A percentile compares a stretch with the other conserved stretches of the same genome.
phyloP scores from a whole-genome alignment of 2,797 vertebrate species.

The Parotocinclus haroldoi region DNA sequence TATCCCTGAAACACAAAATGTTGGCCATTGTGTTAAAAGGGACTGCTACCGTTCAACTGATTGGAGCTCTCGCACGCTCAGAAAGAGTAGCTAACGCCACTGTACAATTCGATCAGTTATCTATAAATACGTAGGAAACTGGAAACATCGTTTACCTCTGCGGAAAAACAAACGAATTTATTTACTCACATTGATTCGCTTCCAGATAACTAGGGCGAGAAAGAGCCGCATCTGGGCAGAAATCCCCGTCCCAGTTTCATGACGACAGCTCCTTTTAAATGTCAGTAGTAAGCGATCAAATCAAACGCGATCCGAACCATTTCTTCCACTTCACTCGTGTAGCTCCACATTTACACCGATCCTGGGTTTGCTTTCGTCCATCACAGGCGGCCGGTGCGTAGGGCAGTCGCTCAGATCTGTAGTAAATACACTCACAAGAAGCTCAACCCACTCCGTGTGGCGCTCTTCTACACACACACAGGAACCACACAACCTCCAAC shows the following conservation, averaged over 20 bases:
- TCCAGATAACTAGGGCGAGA: constrained; percentile 7
- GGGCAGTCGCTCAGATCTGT: background rate
- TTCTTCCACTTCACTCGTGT: constrained; percentile 20
- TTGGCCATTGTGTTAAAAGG: background rate
- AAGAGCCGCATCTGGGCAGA: constrained; percentile 33
- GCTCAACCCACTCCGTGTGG: background rate
- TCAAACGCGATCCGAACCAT: background rate
- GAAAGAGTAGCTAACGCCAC: too few species aligned
- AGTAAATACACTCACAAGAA: constrained; percentile 1
- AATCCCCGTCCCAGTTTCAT: constrained; percentile 40
- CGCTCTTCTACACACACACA: background rate
- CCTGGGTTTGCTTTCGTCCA: background rate
- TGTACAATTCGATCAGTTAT: too few species aligned
- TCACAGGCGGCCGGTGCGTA: background rate
- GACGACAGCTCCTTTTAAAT: constrained; percentile 17
- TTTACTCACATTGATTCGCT: constrained; percentile 42
- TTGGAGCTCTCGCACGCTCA: too few species aligned
- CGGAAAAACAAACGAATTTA: background rate
- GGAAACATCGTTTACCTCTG: background rate
- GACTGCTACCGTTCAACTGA: too few species aligned
- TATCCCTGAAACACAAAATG: constrained; percentile 61
- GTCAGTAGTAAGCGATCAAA: constrained; percentile 14
- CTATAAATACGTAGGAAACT: background rate
- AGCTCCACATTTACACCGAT: constrained; percentile 8
- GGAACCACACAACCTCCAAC: background rate